Evolutionary conservation across 2,888 invertebrate genomes (phyloP), one percentile per base, ranked within the genome.

Genomic region (Temnothorax rugatulus): DNA sequence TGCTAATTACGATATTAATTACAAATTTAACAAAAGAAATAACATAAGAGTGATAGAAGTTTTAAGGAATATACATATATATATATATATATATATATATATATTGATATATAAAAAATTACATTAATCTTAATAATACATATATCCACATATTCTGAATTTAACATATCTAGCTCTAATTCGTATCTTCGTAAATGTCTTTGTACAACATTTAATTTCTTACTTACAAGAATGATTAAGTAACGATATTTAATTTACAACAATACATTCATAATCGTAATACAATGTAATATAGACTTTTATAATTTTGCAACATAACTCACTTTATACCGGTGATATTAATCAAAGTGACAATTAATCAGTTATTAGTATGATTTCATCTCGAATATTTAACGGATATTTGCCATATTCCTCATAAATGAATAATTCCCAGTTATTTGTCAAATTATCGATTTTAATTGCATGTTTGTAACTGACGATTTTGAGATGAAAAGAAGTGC

Each of bases 391-490:
- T 54, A 54, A 47, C 3, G 21, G 4, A 11, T 61, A 57, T 44
- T 25, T 41, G 25, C 9, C 18, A 8, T 69, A 71, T 71, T 54
- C 18, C 44, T 15, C 15, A n/a, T 21, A 38, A 38, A 9, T 18
- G 18, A 52, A 38, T 66, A 77, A 77, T 77, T n/a, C 5, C 18
- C 2, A 50, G n/a, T 44, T 41, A 18, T 69, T 52, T 4, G 18
- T 52, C 52, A 52, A 54, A 54, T 77, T 41, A 68, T 44, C 34
- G 9, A 52, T 54, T n/a, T 63, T 38, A 66, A 76, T 76, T 64
- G 4, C 5, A 52, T 11, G 2, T 47, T 71, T 34, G 15, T 21
- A 38, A 34, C 21, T 34, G n/a, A 2, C 8, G 8, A 44, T 47
- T 44, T 25, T 66, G 13, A 38, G 8, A 50, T 21, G 25, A 57